Base-by-base conservation (phyloP, 2,888 invertebrate species). In the Aspidapion aeneum region DNA sequence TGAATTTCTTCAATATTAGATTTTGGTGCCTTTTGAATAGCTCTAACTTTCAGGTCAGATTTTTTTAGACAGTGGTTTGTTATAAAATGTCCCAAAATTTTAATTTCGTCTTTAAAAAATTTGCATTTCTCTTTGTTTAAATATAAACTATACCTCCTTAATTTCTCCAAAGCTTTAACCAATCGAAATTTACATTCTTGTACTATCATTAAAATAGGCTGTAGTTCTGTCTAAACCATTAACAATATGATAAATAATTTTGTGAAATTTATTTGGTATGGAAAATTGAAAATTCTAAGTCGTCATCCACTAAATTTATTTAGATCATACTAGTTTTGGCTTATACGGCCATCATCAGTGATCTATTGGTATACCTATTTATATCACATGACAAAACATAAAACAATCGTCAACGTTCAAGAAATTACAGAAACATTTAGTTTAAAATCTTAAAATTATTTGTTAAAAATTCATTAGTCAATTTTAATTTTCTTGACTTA, bases 211-310 rank as follows among this genome's bases (percentile, higher is more conserved):
- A 35, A 35, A 35, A 12, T 35, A 35, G 12, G 35, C 35, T 35
- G 35, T 54, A 20, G 21, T 59, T 54, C 35, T 21, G 18, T 22
- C 21, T n/a, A 57, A 21, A 56, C 17, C 35, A 56, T 21, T 56
- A 19, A 56, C 56, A 56, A 18, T 21, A 35, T 16, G 16, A 21
- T n/a, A n/a, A n/a, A n/a, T n/a, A n/a, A n/a, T n/a, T n/a, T n/a
- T n/a, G n/a, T n/a, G n/a, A n/a, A n/a, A 16, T 56, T 22, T 19
- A 21, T n/a, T n/a, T n/a, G n/a, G n/a, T n/a, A n/a, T n/a, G n/a
- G n/a, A n/a, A n/a, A n/a, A n/a, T n/a, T n/a, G n/a, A n/a, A n/a
- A n/a, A n/a, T n/a, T n/a, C n/a, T n/a, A n/a, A n/a, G n/a, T n/a
- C n/a, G n/a, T n/a, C n/a, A n/a, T n/a, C n/a, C n/a, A n/a, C n/a